A percentile compares a stretch with the other conserved stretches of the same genome.
Conservation (phyloP, 2,888 invertebrate genomes). For the Drosophila nigritarsus region DNA sequence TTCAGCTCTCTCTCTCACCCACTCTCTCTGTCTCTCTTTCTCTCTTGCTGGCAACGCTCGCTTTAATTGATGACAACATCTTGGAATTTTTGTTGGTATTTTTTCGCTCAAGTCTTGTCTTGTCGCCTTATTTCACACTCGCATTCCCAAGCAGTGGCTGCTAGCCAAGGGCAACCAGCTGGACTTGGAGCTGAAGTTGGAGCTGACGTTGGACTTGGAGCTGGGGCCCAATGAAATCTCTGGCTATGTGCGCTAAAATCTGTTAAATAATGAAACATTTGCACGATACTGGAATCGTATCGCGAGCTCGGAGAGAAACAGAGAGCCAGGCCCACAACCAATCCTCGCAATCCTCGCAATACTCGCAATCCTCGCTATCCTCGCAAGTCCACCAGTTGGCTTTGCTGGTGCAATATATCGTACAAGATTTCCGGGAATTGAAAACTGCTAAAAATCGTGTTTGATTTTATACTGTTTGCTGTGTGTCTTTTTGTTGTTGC, state of each 20-base stretch:
- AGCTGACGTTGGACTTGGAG: constrained; percentile 6
- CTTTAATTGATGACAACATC: constrained; percentile 85
- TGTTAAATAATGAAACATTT: constrained; percentile 81
- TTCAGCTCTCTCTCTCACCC: neutral
- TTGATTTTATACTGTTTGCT: constrained; percentile 74
- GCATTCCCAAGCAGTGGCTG: constrained; percentile 36
- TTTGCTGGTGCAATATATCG: constrained; percentile 73
- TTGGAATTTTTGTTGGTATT: constrained; percentile 84
- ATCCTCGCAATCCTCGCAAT: constrained; percentile 32
- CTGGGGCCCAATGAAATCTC: constrained; percentile 35
- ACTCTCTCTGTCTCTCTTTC: neutral
- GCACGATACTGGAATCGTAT: constrained; percentile 79
- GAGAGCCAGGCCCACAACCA: constrained; percentile 3
- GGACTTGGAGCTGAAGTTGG: constrained; percentile 5
- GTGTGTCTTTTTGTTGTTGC: constrained; percentile 11
- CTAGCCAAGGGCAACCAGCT: constrained; percentile 39
- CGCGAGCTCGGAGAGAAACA: constrained; percentile 22
- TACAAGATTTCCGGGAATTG: constrained; percentile 81
- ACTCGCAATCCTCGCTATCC: constrained; percentile 32
- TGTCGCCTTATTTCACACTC: constrained; percentile 66
- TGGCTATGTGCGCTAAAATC: constrained; percentile 63
- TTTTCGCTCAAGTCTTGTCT: constrained; percentile 64
- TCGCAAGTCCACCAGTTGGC: constrained; percentile 40
- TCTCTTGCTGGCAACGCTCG: constrained; percentile 54
- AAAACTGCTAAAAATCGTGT: constrained; percentile 81